phyloP scores from a whole-genome alignment of 1,140 invertebrate species.

The Ptiloglossa arizonensis region DNA sequence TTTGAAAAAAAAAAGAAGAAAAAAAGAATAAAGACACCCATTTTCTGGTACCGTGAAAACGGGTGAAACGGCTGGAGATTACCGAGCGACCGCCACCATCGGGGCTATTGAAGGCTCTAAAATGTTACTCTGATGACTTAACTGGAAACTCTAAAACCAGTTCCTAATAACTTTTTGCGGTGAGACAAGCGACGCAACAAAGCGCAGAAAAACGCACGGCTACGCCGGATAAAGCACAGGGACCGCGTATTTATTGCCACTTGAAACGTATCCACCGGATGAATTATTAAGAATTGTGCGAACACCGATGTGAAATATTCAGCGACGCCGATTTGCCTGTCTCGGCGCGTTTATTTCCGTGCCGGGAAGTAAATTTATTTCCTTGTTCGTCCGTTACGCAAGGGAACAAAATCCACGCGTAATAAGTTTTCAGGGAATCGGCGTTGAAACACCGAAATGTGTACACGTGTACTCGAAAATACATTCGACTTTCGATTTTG shows the following conservation, averaged over 20 bases:
- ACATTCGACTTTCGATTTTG: background rate
- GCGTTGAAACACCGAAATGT: background rate
- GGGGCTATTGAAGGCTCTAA: conserved; percentile 57
- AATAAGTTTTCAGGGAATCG: background rate
- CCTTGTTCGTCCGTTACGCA: background rate
- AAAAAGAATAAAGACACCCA: conserved; percentile 11
- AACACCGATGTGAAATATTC: conserved; percentile 17
- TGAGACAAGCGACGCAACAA: conserved; percentile 44
- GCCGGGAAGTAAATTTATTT: background rate
- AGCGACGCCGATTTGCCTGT: background rate
- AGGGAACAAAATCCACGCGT: background rate
- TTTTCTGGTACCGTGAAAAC: conserved; percentile 7
- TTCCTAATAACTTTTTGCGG: conserved; percentile 64
- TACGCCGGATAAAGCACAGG: conserved; percentile 45
- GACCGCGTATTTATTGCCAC: conserved; percentile 51
- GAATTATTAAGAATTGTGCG: conserved; percentile 50
- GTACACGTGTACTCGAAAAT: too few species aligned
- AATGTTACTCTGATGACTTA: conserved; percentile 63
- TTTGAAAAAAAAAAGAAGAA: background rate
- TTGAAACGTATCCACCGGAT: conserved; percentile 39
- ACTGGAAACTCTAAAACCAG: conserved; percentile 65
- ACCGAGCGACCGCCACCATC: conserved; percentile 42
- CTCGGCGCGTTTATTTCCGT: too few species aligned
- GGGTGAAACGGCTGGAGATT: conserved; percentile 49
- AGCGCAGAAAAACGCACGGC: conserved; percentile 49